A percentile compares a stretch with the other conserved stretches of the same genome.
phyloP scores from a whole-genome alignment of 2,113 vertebrate genomes.

The Azemiops feae region DNA sequence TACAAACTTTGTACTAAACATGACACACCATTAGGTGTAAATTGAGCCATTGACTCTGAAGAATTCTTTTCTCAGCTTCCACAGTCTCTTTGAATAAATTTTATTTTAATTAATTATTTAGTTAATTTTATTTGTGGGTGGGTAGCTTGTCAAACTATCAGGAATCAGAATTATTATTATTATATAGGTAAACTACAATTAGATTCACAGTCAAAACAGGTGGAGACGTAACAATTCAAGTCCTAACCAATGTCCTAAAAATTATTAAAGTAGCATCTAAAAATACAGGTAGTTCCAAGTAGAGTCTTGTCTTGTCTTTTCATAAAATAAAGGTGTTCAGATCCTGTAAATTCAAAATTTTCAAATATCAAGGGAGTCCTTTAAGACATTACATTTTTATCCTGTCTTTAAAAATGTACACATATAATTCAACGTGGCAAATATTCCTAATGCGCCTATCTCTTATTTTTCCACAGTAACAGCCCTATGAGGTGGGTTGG shows the following conservation, averaged over 20 bases:
- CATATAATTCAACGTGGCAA: neutral
- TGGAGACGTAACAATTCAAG: no score
- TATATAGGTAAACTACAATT: no score
- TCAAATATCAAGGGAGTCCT: neutral
- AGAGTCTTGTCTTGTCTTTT: neutral
- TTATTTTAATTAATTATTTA: neutral
- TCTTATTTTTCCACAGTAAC: neutral
- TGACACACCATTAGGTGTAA: neutral
- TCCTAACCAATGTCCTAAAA: neutral
- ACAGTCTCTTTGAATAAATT: neutral
- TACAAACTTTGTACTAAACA: neutral
- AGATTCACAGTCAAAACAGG: no score
- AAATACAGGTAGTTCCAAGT: neutral
- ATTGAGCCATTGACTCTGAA: neutral
- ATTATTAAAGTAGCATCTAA: neutral
- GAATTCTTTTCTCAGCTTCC: neutral
- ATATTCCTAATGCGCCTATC: neutral
- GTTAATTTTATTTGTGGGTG: neutral
- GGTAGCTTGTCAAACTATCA: neutral
- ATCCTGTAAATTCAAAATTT: neutral
- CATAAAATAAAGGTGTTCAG: neutral
- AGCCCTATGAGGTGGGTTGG: neutral
- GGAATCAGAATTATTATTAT: no score
- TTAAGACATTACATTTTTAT: neutral
- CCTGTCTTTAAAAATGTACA: no score